These are phyloP conservation scores for Matsumyia berberina DNA, from an alignment of 2,888 invertebrate species.

Conservation along the genomic window DNA sequence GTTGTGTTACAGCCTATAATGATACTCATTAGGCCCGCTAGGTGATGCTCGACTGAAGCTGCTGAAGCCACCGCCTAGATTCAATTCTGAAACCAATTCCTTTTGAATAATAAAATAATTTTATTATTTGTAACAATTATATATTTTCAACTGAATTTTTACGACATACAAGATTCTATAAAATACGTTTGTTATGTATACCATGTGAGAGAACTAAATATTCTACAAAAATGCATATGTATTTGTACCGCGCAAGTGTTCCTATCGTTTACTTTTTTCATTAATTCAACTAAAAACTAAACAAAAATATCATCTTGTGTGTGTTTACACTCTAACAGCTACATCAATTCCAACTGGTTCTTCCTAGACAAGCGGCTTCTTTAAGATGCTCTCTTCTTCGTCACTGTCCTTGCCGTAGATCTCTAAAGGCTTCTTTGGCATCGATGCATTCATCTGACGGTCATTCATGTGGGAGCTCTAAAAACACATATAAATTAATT, in stretches of 20 bases:
- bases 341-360: neutral
- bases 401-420: conserved; percentile 46
- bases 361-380: conserved; percentile 63
- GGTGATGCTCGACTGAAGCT: too few species aligned
- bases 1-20: too few species aligned
- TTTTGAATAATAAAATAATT: too few species aligned
- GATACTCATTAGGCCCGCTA: too few species aligned
- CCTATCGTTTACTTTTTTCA: conserved; percentile 8
- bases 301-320: neutral
- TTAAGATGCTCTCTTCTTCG: conserved; percentile 58
- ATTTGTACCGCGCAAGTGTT: conserved; percentile 60
- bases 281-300: conserved; percentile 19
- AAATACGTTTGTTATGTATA: conserved; percentile 42
- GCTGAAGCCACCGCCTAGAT: too few species aligned
- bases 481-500: conserved; percentile 72
- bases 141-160: conserved; percentile 11
- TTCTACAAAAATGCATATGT: conserved; percentile 62
- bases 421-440: conserved; percentile 79
- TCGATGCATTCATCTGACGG: conserved; percentile 82
- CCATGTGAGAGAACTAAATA: conserved; percentile 24
- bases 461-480: conserved; percentile 84
- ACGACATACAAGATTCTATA: conserved; percentile 57
- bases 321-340: conserved; percentile 31
- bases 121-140: neutral
- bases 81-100: too few species aligned